phyloP scores from a whole-genome alignment of 2,888 invertebrate species.

The Macrostomum cliftonense region DNA sequence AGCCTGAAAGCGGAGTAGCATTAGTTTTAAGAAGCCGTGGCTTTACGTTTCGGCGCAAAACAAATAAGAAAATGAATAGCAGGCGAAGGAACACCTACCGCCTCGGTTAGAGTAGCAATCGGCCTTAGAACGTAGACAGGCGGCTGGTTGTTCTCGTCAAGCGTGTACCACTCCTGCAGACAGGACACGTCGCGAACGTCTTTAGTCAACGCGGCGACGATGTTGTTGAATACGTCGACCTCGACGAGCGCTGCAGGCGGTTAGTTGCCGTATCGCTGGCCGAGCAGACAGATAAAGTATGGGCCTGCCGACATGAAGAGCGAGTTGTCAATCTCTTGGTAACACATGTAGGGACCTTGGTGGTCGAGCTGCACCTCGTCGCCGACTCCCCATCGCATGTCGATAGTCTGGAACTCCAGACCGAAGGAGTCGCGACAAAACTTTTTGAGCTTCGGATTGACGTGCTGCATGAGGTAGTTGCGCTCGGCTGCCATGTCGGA shows the following conservation, averaged over 20 bases:
- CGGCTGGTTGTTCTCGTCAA: conserved; percentile 24
- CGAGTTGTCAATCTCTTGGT: conserved; percentile 21
- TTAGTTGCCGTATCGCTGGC: conserved; percentile 28
- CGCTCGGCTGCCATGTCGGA: conserved; percentile 44
- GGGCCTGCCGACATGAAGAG: conserved; percentile 22
- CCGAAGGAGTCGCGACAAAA: conserved; percentile 86
- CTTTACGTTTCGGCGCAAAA: too few relatives aligned
- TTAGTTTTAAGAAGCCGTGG: too few relatives aligned
- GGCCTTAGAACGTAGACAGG: conserved; percentile 23
- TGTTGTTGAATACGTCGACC: conserved; percentile 19
- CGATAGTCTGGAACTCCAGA: conserved; percentile 55
- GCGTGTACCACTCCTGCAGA: conserved; percentile 21
- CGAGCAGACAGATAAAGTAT: conserved; percentile 25
- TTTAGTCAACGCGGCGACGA: conserved; percentile 15
- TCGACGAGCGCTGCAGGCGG: conserved; percentile 21
- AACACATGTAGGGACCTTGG: conserved; percentile 19
- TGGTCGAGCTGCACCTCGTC: conserved; percentile 22
- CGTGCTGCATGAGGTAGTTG: conserved; percentile 83
- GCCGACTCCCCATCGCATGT: conserved; percentile 26
- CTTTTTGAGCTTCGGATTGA: conserved; percentile 78
- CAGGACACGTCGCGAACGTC: conserved; percentile 16
- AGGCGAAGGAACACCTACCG: conserved; percentile 6
- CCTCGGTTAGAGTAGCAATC: conserved; percentile 11
- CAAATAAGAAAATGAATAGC: too few relatives aligned
- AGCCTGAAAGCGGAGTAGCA: too few relatives aligned